Base-by-base conservation (phyloP, 2,888 invertebrate genomes). In the Hyles lineata region DNA sequence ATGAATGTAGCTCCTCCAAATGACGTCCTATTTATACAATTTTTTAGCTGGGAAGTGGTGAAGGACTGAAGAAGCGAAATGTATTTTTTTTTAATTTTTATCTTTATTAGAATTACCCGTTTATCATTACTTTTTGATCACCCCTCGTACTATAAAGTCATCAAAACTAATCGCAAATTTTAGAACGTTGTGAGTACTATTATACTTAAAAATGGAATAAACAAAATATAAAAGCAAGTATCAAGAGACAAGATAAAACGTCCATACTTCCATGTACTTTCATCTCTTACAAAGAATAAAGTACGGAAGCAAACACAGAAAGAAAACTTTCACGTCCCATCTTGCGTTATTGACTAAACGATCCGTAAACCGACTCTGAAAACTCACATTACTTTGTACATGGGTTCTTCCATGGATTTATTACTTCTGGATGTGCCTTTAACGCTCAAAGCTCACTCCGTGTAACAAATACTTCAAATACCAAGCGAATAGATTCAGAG, bases 311-410 rank as follows among this genome's bases (percentile, higher is more conserved):
- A 67, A 67, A 67, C 67, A 67, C 23, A 67, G 67, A 67, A 67
- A 67, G 67, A 67, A 67, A 80, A 76, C 73, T 79, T 79, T 76
- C 74, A 35, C 79, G 78, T 78, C 80, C 82, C 83, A 82, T 85
- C 80, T 82, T 82, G 78, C 80, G 80, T 86, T 84, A 88, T 85
- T 85, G 84, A 83, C 83, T 83, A 83, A 85, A 82, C 82, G 83
- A 83, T 86, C 85, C 82, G 80, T 83, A 82, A 88, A 84, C 79
- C 79, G 79, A 67, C 23, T 67, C 81, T 74, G 80, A 80, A 80
- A 83, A 81, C 81, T 84, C 79, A 73, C 79, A 81, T 85, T 83
- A 84, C 82, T 85, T 81, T 83, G 79, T 83, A 81, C 76, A 79
- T 74, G 74, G 78, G 76, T 74, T 81, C 74, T 35, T 67, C 72